These are phyloP conservation scores for Brotula barbata DNA, from an alignment of 2,797 vertebrate species.

Conservation along the genomic window DNA sequence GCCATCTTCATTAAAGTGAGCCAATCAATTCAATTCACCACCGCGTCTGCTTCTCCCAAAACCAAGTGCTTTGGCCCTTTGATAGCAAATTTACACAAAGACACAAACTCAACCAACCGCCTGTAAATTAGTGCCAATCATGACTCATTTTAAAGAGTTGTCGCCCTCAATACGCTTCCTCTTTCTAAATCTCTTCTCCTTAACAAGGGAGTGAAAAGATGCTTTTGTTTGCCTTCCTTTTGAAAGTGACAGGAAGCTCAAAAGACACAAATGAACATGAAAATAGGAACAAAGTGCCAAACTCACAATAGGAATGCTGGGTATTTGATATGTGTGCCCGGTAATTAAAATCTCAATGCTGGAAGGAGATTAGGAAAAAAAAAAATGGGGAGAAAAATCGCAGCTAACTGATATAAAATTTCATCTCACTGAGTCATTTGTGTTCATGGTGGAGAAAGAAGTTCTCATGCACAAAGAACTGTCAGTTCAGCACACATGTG, in stretches of 20 bases:
- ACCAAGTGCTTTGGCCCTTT: background rate
- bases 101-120: slow-evolving; percentile 29
- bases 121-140: slow-evolving; percentile 46
- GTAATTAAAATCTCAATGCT: slow-evolving; percentile 48
- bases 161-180: slow-evolving; percentile 58
- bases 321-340: slow-evolving; percentile 35
- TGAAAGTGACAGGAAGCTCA: slow-evolving; percentile 76
- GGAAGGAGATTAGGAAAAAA: background rate
- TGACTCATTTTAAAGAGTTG: slow-evolving; percentile 30
- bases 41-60: background rate
- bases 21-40: slow-evolving; percentile 11
- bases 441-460: slow-evolving; percentile 5
- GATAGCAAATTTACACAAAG: slow-evolving; percentile 14
- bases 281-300: slow-evolving; percentile 86
- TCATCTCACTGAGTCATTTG: background rate
- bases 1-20: slow-evolving; percentile 27
- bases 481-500: slow-evolving; percentile 26
- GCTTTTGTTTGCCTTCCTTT: slow-evolving; percentile 85
- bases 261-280: slow-evolving; percentile 84
- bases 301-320: slow-evolving; percentile 69
- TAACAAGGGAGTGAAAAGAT: slow-evolving; percentile 79
- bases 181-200: slow-evolving; percentile 80
- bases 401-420: background rate
- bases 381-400: background rate
- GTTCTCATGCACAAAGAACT: slow-evolving; percentile 21